Base-by-base conservation (phyloP, 2,888 invertebrate species). In the Tiliacea citrago region DNA sequence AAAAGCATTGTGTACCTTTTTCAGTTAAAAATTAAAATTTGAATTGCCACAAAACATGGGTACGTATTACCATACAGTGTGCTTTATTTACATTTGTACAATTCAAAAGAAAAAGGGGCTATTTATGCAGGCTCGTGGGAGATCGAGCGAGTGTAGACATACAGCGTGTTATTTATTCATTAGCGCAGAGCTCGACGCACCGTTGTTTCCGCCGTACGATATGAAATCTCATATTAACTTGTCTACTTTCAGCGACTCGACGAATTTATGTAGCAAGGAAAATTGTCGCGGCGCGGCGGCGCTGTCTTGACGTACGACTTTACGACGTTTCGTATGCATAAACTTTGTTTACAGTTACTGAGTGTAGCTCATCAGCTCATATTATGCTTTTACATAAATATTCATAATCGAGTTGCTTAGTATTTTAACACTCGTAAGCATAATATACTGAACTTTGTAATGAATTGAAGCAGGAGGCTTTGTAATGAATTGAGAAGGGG, bases 171-270 rank as follows among this genome's bases (percentile, higher is more conserved):
- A 91, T 91, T 91, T 92, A 92, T 92, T 92, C 92, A 92, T 92
- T 90, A 92, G 84, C 85, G 68, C 82, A 72, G 89, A 89, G 88
- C 88, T 76, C 81, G 78, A 86, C 85, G 88, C 82, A 82, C 76
- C 86, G 87, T 84, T 88, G 88, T 91, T 91, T 90, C 88, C 88
- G 86, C 39, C 75, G 84, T 87, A 87, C 88, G 89, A 91, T 91
- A 91, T 92, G 92, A 93, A 93, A 93, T 92, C 92, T 93, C 92
- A 91, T 93, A 94, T 93, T 93, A 94, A 92, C 93, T 92, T 94
- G 92, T 93, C 92, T 92, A 90, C 93, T 92, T 92, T 91, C 89
- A 86, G 86, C 87, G 89, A 88, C 90, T 88, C 90, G 78, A 85
- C 83, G 88, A 92, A 93, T 94, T 94, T 94, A 93, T 93, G 91